Evolutionary conservation across 2,888 invertebrate species (phyloP), one percentile per base, ranked within the genome.

Genomic region (Cerceris ruficornis): DNA sequence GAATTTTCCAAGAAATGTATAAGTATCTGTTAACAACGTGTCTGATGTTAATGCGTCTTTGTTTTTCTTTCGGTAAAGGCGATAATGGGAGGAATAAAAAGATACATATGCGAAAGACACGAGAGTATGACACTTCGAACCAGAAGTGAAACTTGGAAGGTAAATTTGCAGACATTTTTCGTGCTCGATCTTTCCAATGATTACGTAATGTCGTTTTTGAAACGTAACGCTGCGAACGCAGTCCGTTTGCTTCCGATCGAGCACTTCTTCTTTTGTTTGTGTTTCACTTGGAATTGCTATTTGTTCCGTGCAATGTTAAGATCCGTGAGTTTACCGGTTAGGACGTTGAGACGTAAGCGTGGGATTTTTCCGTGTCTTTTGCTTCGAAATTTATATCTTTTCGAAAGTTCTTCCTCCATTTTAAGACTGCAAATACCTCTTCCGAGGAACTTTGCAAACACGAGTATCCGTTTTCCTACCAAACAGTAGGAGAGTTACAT

Each of bases 81-180:
- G 52, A 69, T 86, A 87, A 75, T 69, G 43, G 50, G 15, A 41
- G 75, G 46, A 68, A 75, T 50, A 62, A 64, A 75, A 68, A 58
- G 58, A 68, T 60, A 64, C 41, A 59, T 61, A 43, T 9, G 46
- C 6, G 42, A 41, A 61, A 69, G 52, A 54, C 46, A n/a, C 17
- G 75, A 62, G 67, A 67, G 76, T 52, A 60, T 64, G 54, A 68
- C 68, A 68, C 68, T 64, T 55, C 68, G 54, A 64, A 62, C 52
- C 50, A 58, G 68, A 60, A 15, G 76, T 60, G 68, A 76, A 75
- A 58, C 75, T 76, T 68, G 58, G 68, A 75, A 64, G 67, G 76
- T 62, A 76, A 76, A 76, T 75, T 75, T 75, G 67, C 68, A 62
- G 75, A 55, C 50, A 57, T 55, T 67, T 74, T 67, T 74, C 61